Evolutionary conservation across 23 tunicate genomes (phyloP).

Genomic region (Botrylloides violaceus): DNA sequence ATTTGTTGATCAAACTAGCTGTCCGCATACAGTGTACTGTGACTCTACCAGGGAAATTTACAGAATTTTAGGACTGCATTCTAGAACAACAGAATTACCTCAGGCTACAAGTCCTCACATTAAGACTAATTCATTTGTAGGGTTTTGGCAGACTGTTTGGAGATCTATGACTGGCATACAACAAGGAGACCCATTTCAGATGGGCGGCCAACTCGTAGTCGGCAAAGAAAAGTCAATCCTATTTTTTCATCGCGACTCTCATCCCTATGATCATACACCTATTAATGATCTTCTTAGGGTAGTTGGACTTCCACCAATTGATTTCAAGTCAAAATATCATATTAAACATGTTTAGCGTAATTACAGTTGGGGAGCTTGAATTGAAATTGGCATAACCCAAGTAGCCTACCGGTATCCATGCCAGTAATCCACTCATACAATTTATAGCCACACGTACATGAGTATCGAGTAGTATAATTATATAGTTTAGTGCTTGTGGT

Average conservation of each 20-base stretch:
- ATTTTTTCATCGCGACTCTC: constrained; percentile 63
- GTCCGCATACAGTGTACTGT: constrained; percentile 52
- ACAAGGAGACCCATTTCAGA: constrained; percentile 77
- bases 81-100: constrained; percentile 6
- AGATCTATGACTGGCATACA: constrained; percentile 42
- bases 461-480: too few species aligned
- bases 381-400: neutral
- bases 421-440: neutral
- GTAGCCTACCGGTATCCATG: neutral
- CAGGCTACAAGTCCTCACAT: constrained; percentile 46
- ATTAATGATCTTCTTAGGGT: constrained; percentile 54
- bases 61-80: constrained; percentile 28
- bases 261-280: constrained; percentile 71
- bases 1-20: constrained; percentile 68
- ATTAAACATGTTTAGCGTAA: constrained; percentile 30
- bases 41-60: constrained; percentile 57
- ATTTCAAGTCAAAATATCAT: constrained; percentile 32
- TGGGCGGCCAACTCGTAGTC: constrained; percentile 68
- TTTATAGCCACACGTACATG: neutral
- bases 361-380: too few species aligned
- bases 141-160: constrained; percentile 60
- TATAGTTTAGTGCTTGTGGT: too few species aligned
- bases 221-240: constrained; percentile 26
- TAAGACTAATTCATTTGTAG: constrained; percentile 43
- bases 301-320: constrained; percentile 44